Evolutionary conservation across 2,888 invertebrate genomes (phyloP).

Genomic region (Hyposoter didymator): DNA sequence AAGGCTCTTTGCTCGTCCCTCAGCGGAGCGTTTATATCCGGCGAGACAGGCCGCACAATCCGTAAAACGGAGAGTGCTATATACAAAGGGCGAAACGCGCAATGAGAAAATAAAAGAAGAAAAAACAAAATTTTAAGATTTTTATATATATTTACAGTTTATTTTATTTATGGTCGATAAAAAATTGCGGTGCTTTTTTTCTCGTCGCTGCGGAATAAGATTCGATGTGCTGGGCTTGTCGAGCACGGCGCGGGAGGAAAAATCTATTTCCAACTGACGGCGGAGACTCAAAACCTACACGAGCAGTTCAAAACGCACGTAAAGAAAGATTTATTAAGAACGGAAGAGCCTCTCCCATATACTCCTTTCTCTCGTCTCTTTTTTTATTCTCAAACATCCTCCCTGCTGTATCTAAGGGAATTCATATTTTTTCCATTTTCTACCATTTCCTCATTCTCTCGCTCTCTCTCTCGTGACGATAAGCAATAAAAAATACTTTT

Average conservation of each 20-base stretch:
- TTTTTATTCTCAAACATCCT: background rate
- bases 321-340: conserved; percentile 76
- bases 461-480: background rate
- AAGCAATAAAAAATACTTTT: background rate
- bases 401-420: conserved; percentile 49
- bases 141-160: conserved; percentile 60
- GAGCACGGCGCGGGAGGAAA: conserved; percentile 58
- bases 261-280: conserved; percentile 69
- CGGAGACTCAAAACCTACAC: conserved; percentile 40
- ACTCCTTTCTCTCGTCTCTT: conserved; percentile 65
- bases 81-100: conserved; percentile 2
- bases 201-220: conserved; percentile 17
- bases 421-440: conserved; percentile 57
- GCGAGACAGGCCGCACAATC: conserved; percentile 28
- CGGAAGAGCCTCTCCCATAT: conserved; percentile 71
- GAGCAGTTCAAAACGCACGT: conserved; percentile 63
- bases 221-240: conserved; percentile 56
- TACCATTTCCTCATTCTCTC: conserved; percentile 9
- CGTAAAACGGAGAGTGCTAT: conserved; percentile 24
- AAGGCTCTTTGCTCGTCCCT: conserved; percentile 64
- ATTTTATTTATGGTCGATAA: conserved; percentile 69
- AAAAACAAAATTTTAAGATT: background rate
- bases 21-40: conserved; percentile 55
- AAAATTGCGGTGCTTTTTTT: conserved; percentile 62
- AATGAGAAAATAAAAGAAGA: background rate